Evolutionary conservation across 2,888 invertebrate species (phyloP).

Genomic region (Amphipyra tragopoginis): DNA sequence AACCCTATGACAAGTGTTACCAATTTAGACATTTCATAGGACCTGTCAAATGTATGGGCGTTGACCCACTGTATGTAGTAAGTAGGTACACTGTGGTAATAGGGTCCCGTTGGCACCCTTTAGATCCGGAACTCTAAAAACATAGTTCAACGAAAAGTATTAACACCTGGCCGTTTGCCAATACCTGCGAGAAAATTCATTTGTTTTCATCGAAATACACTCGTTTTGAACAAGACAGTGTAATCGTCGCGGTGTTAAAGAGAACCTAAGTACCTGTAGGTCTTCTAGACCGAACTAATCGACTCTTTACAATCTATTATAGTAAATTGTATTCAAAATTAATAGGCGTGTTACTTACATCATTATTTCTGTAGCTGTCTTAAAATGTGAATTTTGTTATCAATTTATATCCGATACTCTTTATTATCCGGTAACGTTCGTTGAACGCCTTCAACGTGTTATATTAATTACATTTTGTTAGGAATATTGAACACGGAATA

Average conservation of each 20-base stretch:
- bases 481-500: constrained; percentile 1
- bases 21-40: too few species aligned
- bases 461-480: too few species aligned
- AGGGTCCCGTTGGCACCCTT: too few species aligned
- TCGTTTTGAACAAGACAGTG: constrained; percentile 36
- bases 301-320: neutral
- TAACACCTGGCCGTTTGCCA: constrained; percentile 73
- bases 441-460: too few species aligned
- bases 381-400: neutral
- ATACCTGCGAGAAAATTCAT: constrained; percentile 65
- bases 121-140: too few species aligned
- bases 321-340: neutral
- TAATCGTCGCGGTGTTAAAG: constrained; percentile 31
- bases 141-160: constrained; percentile 65
- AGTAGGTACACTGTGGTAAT: too few species aligned
- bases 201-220: constrained; percentile 65
- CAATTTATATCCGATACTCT: too few species aligned
- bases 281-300: constrained; percentile 13
- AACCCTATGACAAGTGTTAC: too few species aligned
- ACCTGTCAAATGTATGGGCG: too few species aligned
- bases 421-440: too few species aligned
- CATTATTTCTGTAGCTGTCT: neutral
- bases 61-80: too few species aligned
- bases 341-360: neutral
- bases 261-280: constrained; percentile 10